phyloP scores from a whole-genome alignment of 1,140 invertebrate species.

The Zaprionus ornatus region DNA sequence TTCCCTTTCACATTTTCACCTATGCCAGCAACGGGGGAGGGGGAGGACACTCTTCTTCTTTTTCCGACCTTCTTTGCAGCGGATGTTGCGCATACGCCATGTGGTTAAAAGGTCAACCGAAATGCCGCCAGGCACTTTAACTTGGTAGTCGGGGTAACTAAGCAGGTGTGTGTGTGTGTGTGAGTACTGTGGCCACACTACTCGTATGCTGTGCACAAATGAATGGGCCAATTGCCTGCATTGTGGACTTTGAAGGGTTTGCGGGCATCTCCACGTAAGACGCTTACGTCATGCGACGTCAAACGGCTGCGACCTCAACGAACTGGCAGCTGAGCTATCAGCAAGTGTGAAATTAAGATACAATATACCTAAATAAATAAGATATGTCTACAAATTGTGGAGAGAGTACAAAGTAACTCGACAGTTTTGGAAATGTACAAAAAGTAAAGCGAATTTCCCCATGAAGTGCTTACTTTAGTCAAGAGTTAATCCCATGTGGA shows the following conservation, averaged over 20 bases:
- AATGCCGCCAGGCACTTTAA: conserved; percentile 58
- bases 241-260: conserved; percentile 24
- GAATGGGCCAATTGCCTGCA: conserved; percentile 38
- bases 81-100: conserved; percentile 72
- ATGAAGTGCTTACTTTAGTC: background rate
- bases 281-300: background rate
- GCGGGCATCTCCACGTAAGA: conserved; percentile 16
- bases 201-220: conserved; percentile 32
- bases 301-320: background rate
- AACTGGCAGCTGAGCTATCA: background rate
- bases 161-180: background rate
- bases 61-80: conserved; percentile 27
- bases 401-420: background rate
- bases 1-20: conserved; percentile 23
- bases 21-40: too few species aligned
- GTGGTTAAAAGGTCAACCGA: conserved; percentile 63
- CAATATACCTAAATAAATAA: background rate
- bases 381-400: background rate
- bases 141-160: conserved; percentile 18
- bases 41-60: too few species aligned
- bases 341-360: background rate
- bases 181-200: conserved; percentile 15
- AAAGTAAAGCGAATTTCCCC: background rate
- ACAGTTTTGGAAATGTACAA: background rate
- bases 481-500: background rate